Evolutionary conservation across 2,888 invertebrate species (phyloP).

Genomic region (Sphaerophoria taeniata): DNA sequence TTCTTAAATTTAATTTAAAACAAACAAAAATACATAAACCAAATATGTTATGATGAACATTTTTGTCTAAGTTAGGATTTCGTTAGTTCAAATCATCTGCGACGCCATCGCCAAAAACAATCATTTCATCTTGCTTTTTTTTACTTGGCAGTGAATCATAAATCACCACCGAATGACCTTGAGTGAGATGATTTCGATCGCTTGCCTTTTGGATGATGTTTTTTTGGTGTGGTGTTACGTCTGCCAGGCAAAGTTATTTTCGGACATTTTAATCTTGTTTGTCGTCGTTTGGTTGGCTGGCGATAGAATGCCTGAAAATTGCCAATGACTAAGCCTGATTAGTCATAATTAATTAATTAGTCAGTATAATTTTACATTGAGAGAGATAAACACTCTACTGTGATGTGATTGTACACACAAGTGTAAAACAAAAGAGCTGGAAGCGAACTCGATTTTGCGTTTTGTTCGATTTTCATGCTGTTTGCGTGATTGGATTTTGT

Average conservation of each 20-base stretch:
- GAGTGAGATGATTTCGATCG: constrained; percentile 42
- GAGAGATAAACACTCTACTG: not conserved
- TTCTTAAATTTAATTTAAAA: not conserved
- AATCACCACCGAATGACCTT: constrained; percentile 69
- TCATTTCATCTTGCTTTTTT: constrained; percentile 18
- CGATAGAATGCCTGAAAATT: constrained; percentile 36
- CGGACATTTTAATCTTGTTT: constrained; percentile 22
- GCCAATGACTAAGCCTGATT: constrained; percentile 35
- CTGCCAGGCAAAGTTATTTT: constrained; percentile 43
- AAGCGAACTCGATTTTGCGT: constrained; percentile 39
- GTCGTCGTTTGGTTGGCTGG: not conserved
- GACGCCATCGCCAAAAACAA: constrained; percentile 3
- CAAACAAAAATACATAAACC: not conserved
- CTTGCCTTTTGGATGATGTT: not conserved
- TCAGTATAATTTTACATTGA: not conserved
- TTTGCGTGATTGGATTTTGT: not conserved
- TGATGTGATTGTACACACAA: not conserved
- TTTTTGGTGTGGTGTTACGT: not conserved
- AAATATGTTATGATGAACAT: not conserved
- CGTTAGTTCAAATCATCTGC: not conserved
- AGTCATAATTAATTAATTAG: constrained; percentile 47
- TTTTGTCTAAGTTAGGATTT: constrained; percentile 14
- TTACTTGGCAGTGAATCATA: constrained; percentile 50
- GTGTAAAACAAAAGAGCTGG: constrained; percentile 52
- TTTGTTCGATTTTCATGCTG: not conserved